Conservation (phyloP, 2,888 invertebrate genomes). For the Bruchidius siliquastri region DNA sequence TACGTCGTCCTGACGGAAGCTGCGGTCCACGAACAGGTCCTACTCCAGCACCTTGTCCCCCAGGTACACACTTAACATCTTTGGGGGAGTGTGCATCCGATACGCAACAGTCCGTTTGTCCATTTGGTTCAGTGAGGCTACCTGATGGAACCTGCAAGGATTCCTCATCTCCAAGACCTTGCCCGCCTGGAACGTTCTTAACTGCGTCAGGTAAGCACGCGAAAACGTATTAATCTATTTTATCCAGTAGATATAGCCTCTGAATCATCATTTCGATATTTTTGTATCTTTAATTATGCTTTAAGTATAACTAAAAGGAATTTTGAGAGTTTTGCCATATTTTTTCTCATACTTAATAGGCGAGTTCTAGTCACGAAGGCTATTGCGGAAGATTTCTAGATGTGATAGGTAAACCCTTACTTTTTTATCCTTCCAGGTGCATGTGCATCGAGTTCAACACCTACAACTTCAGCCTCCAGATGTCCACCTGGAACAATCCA, state of each 20-base stretch:
- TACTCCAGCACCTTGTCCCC: conserved; percentile 13
- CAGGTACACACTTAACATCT: conserved; percentile 9
- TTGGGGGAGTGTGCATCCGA: conserved; percentile 10
- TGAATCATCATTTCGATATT: no score
- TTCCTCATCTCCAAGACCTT: conserved; percentile 5
- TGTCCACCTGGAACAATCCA: conserved; percentile 13
- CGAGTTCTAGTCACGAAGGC: background rate
- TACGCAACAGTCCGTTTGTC: conserved; percentile 7
- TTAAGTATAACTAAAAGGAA: no score
- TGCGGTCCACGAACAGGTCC: conserved; percentile 11
- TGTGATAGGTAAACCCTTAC: no score
- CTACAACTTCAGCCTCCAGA: conserved; percentile 4
- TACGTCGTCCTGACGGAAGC: conserved; percentile 10
- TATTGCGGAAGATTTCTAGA: background rate
- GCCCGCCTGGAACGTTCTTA: conserved; percentile 8
- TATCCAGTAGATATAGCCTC: no score
- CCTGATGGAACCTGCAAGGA: conserved; percentile 6
- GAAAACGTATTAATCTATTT: background rate
- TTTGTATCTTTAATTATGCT: no score
- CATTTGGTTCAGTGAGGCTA: conserved; percentile 10
- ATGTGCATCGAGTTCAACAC: conserved; percentile 6
- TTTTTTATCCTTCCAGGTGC: background rate
- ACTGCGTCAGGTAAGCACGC: background rate
- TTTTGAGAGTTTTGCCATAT: no score
- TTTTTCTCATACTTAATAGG: no score